A percentile compares a stretch with the other conserved stretches of the same genome.
Conservation (phyloP, 2,888 invertebrate genomes). For the Strigamia transsilvanica region DNA sequence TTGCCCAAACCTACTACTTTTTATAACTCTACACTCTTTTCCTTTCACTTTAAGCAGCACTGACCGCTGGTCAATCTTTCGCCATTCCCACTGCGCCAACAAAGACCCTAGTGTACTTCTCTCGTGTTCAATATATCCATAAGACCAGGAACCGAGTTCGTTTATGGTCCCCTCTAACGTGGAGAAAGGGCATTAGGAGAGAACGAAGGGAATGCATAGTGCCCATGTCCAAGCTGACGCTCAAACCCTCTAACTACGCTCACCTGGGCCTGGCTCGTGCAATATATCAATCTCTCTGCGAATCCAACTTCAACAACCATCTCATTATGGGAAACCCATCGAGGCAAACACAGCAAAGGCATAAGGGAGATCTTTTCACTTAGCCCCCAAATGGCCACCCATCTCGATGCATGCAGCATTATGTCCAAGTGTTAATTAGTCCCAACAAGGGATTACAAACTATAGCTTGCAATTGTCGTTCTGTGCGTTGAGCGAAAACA, state of each 20-base stretch:
- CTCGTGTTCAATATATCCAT: conserved; percentile 36
- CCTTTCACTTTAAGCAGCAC: conserved; percentile 26
- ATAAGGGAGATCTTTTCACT: conserved; percentile 42
- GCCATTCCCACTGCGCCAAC: conserved; percentile 32
- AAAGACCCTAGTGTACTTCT: conserved; percentile 30
- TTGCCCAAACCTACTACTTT: neutral
- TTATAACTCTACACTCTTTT: conserved; percentile 29
- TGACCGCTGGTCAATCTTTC: conserved; percentile 28
- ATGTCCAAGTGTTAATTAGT: conserved; percentile 29
- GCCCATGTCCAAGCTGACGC: conserved; percentile 42
- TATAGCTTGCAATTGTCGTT: conserved; percentile 16
- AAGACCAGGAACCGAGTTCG: conserved; percentile 26
- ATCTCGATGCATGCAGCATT: conserved; percentile 10
- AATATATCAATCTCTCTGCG: conserved; percentile 25
- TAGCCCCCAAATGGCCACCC: conserved; percentile 13
- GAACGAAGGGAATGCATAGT: conserved; percentile 26
- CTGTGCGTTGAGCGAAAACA: neutral
- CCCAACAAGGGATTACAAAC: conserved; percentile 34
- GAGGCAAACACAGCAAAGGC: conserved; percentile 24
- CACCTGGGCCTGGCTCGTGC: conserved; percentile 31
- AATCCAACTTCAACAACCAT: conserved; percentile 8
- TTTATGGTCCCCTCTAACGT: conserved; percentile 35
- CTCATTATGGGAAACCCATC: conserved; percentile 44
- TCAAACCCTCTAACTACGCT: conserved; percentile 33
- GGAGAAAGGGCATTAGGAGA: conserved; percentile 42